Percentiles rank a stretch among this genome's conserved stretches.
These are phyloP conservation scores for Phalanger gymnotis DNA, from an alignment of 2,797 vertebrate species.

Conservation along the genomic window DNA sequence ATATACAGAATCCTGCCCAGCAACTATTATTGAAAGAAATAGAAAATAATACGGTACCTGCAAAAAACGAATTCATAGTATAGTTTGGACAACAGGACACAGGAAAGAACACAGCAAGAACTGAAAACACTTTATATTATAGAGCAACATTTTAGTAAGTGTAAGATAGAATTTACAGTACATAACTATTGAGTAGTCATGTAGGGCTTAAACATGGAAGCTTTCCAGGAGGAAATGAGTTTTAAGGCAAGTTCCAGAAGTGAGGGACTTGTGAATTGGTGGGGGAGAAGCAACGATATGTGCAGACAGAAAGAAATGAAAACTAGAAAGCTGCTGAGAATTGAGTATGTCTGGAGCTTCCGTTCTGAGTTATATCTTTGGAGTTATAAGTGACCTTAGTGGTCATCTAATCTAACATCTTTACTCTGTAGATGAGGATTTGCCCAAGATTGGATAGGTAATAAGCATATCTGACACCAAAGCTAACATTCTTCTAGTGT, in stretches of 20 bases:
- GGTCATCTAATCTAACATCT: neutral
- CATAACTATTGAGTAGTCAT: neutral
- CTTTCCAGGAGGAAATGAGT: neutral
- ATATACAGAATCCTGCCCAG: neutral
- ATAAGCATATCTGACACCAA: neutral
- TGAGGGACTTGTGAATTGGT: neutral
- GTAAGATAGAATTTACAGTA: neutral
- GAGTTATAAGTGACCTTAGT: neutral
- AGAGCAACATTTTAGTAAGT: neutral
- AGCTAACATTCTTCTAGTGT: neutral
- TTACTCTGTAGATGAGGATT: neutral
- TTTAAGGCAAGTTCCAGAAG: neutral
- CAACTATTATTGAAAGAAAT: neutral
- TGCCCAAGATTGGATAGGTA: neutral
- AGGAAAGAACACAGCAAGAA: neutral
- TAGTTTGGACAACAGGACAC: neutral
- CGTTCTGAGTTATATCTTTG: neutral
- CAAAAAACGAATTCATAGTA: neutral
- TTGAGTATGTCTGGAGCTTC: neutral
- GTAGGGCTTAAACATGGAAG: neutral
- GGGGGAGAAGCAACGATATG: neutral
- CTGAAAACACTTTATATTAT: neutral
- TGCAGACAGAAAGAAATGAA: neutral
- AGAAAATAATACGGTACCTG: neutral
- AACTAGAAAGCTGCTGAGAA: neutral